phyloP scores from a whole-genome alignment of 2,797 vertebrate species.

The Alectoris magna region DNA sequence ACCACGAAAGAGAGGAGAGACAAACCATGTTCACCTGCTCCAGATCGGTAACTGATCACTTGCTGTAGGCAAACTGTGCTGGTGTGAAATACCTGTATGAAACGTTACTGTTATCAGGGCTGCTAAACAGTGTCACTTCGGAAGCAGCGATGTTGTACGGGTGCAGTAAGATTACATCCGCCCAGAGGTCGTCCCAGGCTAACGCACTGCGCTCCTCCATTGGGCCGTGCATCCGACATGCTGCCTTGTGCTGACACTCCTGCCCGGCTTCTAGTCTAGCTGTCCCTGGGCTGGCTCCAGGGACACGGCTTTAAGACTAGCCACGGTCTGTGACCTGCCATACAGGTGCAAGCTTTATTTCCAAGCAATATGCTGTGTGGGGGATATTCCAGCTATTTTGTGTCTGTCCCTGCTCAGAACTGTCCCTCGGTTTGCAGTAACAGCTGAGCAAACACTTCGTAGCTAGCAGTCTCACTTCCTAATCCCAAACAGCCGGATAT shows the following conservation, averaged over 20 bases:
- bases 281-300: not conserved
- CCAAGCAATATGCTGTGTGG: not conserved
- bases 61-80: slow-evolving; percentile 37
- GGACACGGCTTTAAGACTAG: too few relatives aligned
- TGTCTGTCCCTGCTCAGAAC: not conserved
- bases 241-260: fast-evolving
- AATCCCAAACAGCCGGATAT: not conserved
- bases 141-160: not conserved
- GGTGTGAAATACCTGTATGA: slow-evolving; percentile 49
- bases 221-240: fast-evolving
- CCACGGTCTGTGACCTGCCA: fast-evolving
- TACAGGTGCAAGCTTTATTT: not conserved
- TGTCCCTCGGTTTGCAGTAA: not conserved
- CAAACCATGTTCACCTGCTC: not conserved
- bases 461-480: slow-evolving; percentile 3
- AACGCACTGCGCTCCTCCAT: fast-evolving
- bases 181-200: not conserved
- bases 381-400: not conserved
- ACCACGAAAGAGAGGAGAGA: slow-evolving; percentile 40
- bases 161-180: not conserved
- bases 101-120: slow-evolving; percentile 9
- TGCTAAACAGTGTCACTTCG: not conserved
- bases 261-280: not conserved
- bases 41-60: not conserved
- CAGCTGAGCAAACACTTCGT: not conserved